phyloP scores from a whole-genome alignment of 2,113 vertebrate species.

The Amblyopsis rosae region DNA sequence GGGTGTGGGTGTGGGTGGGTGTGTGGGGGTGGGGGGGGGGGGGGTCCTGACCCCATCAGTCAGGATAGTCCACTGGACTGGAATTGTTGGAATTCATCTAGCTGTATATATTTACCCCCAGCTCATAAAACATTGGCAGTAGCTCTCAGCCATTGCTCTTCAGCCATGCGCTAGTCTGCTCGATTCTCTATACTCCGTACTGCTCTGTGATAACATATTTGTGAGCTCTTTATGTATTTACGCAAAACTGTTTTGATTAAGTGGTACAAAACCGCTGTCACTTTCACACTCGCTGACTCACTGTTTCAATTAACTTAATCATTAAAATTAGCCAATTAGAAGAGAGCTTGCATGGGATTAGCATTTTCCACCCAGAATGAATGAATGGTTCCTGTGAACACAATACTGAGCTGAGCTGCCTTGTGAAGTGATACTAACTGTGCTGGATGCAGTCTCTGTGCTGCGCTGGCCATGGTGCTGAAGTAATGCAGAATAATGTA shows the following conservation, averaged over 20 bases:
- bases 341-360: neutral
- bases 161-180: neutral
- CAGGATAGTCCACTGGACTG: no score
- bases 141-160: no score
- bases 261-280: slow-evolving; percentile 8
- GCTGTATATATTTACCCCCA: no score
- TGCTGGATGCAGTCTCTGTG: neutral
- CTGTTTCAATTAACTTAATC: neutral
- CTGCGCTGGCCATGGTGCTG: slow-evolving; percentile 55
- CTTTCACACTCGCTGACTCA: slow-evolving; percentile 1
- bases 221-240: slow-evolving; percentile 21
- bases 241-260: slow-evolving; percentile 10
- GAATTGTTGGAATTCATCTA: no score
- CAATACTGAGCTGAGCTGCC: neutral
- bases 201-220: neutral
- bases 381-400: neutral
- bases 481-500: slow-evolving; percentile 8
- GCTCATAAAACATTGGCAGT: no score
- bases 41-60: no score
- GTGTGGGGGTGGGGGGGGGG: no score
- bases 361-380: slow-evolving; percentile 7
- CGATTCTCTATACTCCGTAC: neutral
- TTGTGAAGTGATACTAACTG: neutral
- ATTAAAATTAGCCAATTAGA: slow-evolving; percentile 18
- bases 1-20: no score